Evolutionary conservation across 2,113 vertebrate genomes (phyloP), one percentile per base, ranked within the genome.

Genomic region (Suncus etruscus): DNA sequence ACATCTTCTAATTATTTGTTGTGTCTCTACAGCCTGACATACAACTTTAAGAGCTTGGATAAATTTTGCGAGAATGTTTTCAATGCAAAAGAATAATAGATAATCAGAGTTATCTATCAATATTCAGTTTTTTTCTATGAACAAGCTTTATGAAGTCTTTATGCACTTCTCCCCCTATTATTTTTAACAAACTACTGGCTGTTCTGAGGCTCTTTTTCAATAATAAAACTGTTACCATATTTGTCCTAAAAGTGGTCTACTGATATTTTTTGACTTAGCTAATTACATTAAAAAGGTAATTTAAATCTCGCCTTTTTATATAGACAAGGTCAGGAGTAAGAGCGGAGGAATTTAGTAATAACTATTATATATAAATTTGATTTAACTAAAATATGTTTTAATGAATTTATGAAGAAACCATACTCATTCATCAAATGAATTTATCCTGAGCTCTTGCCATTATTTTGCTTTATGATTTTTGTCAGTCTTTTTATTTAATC

Each of bases 181-280:
- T 75, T 83, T 69, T 24, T 10, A 83, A 91, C 87, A 82, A 48
- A 80, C n/a, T 84, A 77, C 45, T 92, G 29, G n/a, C 90, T 94
- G 78, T 80, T 94, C 93, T 70, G 76, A 92, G 76, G 31, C 15
- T 86, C 93, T 94, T 81, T 95, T 91, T 93, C 48, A 86, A 84
- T 92, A 94, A 90, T 88, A 92, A 32, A 32, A 76, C 4, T 29
- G 63, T 92, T 54, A 45, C 45, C 47, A 81, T 80, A 83, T 90
- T 91, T 95, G 83, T 94, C 86, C 63, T 66, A 86, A 92, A 90
- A 84, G 80, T 61, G 95, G 94, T 89, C 83, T 83, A 86, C 79
- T 93, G 72, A 89, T 83, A 81, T 18, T 31, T 68, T 39, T 70
- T 92, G 76, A 73, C 80, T 96, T 94, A 89, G 92, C 90, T 91